phyloP scores from a whole-genome alignment of 2,888 invertebrate species.

The Acleris sparsana region DNA sequence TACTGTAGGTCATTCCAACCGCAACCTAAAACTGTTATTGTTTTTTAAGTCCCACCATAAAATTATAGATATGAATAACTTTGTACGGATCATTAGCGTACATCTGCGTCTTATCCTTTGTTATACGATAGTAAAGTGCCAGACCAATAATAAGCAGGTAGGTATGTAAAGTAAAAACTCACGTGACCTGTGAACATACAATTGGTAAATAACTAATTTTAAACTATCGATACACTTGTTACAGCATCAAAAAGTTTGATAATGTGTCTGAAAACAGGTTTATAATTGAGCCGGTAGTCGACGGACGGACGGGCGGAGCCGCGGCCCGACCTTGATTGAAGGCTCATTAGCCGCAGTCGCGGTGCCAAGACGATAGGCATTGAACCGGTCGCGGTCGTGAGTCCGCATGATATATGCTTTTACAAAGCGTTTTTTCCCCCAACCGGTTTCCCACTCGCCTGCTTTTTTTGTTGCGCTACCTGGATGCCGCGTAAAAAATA shows the following conservation, averaged over 20 bases:
- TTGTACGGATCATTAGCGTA: not conserved
- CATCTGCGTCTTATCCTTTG: not conserved
- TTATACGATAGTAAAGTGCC: too few species aligned
- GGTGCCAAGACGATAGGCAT: conserved; percentile 57
- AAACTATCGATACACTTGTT: conserved; percentile 20
- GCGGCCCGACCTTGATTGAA: conserved; percentile 78
- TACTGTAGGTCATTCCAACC: conserved; percentile 8
- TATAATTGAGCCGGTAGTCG: conserved; percentile 58
- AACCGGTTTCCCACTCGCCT: conserved; percentile 70
- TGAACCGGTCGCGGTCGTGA: conserved; percentile 73
- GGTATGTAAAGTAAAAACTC: conserved; percentile 16
- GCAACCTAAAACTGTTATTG: not conserved
- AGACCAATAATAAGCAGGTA: conserved; percentile 30
- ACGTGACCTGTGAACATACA: conserved; percentile 22
- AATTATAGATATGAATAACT: not conserved
- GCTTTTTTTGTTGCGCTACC: conserved; percentile 77
- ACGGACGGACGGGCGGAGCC: conserved; percentile 47
- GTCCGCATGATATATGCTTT: conserved; percentile 79
- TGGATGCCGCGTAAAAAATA: conserved; percentile 72
- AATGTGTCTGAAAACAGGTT: conserved; percentile 45
- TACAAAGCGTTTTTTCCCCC: conserved; percentile 66
- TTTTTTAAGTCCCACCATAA: not conserved
- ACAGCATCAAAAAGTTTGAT: conserved; percentile 28
- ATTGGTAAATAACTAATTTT: conserved; percentile 22
- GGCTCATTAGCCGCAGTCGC: conserved; percentile 72